These are phyloP conservation scores for Rhea americana DNA, from an alignment of 2,113 vertebrate genomes.

Conservation along the genomic window DNA sequence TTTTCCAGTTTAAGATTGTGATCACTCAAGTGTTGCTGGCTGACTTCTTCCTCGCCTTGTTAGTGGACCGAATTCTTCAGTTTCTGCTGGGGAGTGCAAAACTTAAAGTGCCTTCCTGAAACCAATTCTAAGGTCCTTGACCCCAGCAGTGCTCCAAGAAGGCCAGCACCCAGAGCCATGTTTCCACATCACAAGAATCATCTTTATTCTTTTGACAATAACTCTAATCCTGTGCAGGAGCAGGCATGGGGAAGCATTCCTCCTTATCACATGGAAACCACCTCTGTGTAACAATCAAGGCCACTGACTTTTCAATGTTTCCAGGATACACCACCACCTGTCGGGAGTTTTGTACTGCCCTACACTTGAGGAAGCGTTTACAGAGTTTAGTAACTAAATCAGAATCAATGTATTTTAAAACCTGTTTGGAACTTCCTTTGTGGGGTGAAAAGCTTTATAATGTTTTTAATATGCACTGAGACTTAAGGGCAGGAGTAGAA, in stretches of 20 bases:
- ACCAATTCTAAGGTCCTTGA: neutral
- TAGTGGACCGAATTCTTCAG: slow-evolving; percentile 89
- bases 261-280: neutral
- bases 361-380: neutral
- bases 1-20: slow-evolving; percentile 88
- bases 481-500: accelerated
- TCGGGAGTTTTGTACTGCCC: slow-evolving; percentile 28
- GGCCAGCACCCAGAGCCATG: neutral
- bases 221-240: neutral
- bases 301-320: neutral
- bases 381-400: slow-evolving; percentile 73
- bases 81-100: slow-evolving; percentile 90
- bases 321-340: neutral
- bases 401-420: slow-evolving; percentile 57
- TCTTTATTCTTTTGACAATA: neutral
- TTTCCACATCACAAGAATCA: neutral
- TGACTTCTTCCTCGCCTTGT: slow-evolving; percentile 88
- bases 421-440: neutral
- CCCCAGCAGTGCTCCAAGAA: neutral
- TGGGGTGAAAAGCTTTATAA: neutral
- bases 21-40: slow-evolving; percentile 88
- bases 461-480: neutral
- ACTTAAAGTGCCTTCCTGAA: slow-evolving; percentile 93
- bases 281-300: neutral
- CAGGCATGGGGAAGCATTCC: neutral